phyloP scores from a whole-genome alignment of 2,797 vertebrate species.

The Sylvilagus floridanus region DNA sequence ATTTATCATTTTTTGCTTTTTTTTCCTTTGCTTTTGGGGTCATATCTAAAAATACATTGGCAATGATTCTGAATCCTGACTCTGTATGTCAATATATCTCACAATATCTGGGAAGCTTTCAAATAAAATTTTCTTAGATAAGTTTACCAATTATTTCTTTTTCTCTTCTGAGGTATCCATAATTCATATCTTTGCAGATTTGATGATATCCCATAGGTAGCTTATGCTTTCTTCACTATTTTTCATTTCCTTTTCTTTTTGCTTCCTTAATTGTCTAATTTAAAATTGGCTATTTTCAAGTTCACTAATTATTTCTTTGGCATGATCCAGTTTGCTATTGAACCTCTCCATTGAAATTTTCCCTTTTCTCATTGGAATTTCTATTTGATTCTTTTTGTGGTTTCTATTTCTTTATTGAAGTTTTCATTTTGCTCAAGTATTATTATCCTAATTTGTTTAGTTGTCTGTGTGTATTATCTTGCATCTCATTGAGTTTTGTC shows the following conservation, averaged over 20 bases:
- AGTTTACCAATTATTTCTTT: neutral
- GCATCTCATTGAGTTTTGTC: neutral
- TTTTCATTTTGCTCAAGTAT: neutral
- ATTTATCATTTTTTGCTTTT: neutral
- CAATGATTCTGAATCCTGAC: neutral
- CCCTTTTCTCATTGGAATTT: neutral
- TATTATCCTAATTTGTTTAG: neutral
- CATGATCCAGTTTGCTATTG: neutral
- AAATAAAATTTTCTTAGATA: neutral
- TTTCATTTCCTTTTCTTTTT: neutral
- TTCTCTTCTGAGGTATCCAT: neutral
- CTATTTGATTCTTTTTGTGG: neutral
- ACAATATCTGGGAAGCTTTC: neutral
- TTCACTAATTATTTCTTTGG: neutral
- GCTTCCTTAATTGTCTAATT: neutral
- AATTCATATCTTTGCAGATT: neutral
- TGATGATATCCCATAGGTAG: neutral
- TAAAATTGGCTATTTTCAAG: neutral
- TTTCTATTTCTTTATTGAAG: neutral
- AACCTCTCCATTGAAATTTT: neutral
- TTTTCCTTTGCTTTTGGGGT: neutral
- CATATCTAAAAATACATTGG: neutral
- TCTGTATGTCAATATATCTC: neutral
- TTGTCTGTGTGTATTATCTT: neutral
- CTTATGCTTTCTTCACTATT: neutral